Evolutionary conservation across 2,888 invertebrate genomes (phyloP).

Genomic region (Azorinus chamasolen): DNA sequence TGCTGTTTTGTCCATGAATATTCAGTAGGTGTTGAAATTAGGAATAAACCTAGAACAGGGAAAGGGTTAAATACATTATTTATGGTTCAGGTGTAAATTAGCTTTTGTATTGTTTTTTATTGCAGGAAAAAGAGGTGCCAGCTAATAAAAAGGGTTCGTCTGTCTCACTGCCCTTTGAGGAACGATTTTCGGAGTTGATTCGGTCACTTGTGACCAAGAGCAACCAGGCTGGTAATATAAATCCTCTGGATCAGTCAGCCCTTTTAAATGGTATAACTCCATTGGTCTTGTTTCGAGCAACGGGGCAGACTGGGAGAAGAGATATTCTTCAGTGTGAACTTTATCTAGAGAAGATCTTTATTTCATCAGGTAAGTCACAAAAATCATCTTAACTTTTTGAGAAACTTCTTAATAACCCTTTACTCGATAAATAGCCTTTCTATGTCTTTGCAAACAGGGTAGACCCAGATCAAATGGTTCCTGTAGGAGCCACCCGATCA

Average conservation of each 20-base stretch:
- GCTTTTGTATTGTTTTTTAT: too few relatives aligned
- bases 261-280: conserved; percentile 68
- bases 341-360: conserved; percentile 73
- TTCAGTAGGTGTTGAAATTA: too few relatives aligned
- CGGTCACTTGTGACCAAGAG: conserved; percentile 55
- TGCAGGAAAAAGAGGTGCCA: too few relatives aligned
- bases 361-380: conserved; percentile 56
- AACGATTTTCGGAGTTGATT: conserved; percentile 64
- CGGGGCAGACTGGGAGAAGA: conserved; percentile 9
- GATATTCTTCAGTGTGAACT: conserved; percentile 62
- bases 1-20: too few relatives aligned
- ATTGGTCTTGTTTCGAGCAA: conserved; percentile 63
- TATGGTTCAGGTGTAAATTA: too few relatives aligned
- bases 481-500: too few relatives aligned
- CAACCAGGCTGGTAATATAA: conserved; percentile 58
- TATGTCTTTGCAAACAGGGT: too few relatives aligned
- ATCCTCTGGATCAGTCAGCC: conserved; percentile 68
- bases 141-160: too few relatives aligned
- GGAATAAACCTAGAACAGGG: too few relatives aligned
- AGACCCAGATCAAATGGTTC: background rate
- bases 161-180: conserved; percentile 26
- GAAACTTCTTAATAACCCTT: too few relatives aligned
- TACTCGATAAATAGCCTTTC: background rate
- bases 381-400: background rate
- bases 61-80: too few relatives aligned